These are phyloP conservation scores for Peucedramus taeniatus DNA, from an alignment of 2,113 vertebrate species.

Conservation along the genomic window DNA sequence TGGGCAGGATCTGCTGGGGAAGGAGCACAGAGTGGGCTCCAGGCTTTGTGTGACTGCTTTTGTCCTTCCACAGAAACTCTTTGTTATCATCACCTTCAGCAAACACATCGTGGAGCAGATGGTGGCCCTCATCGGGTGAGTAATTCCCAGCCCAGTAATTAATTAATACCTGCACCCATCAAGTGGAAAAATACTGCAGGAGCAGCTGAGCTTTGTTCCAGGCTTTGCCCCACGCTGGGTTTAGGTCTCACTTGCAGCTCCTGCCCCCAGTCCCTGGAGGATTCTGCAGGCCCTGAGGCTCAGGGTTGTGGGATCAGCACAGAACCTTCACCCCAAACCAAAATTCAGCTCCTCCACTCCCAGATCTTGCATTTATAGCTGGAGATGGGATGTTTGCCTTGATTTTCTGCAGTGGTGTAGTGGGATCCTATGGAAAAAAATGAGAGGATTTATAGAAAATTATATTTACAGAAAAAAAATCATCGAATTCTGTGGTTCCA, in stretches of 20 bases:
- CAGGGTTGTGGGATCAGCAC: not conserved
- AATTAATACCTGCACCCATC: not conserved
- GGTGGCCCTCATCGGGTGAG: slow-evolving; percentile 92
- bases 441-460: not conserved
- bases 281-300: not conserved
- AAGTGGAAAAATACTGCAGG: slow-evolving; percentile 5
- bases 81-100: slow-evolving; percentile 92
- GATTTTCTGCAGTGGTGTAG: not conserved
- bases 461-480: not conserved
- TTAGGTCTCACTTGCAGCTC: not conserved
- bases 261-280: not conserved
- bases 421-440: not conserved
- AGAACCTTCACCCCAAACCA: not conserved
- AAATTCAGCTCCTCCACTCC: not conserved
- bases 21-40: not conserved
- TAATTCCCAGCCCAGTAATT: slow-evolving; percentile 59
- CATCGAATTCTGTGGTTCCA: not conserved
- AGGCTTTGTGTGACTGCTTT: slow-evolving; percentile 36
- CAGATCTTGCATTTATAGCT: fast-evolving
- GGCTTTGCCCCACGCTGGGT: not conserved
- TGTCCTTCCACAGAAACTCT: slow-evolving; percentile 87
- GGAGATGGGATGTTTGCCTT: not conserved
- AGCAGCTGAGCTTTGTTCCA: not conserved
- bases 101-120: slow-evolving; percentile 93
- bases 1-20: not conserved